Conservation (phyloP, 2,113 vertebrate species). For the Crotalus viridis region DNA sequence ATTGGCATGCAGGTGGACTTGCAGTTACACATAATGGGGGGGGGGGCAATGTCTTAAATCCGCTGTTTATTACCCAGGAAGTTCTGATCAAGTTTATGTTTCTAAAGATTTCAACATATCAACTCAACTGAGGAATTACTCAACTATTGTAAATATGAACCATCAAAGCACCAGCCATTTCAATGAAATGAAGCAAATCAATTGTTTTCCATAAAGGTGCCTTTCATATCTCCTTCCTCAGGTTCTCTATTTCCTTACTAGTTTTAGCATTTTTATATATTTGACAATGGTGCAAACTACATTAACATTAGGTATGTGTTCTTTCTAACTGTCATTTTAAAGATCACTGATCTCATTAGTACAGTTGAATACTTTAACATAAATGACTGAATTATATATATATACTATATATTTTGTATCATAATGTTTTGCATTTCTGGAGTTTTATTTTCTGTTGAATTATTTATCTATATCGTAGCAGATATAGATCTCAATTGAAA, state of each 20-base stretch:
- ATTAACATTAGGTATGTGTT: background rate
- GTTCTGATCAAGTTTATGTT: slow-evolving; percentile 80
- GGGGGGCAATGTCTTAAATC: slow-evolving; percentile 63
- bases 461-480: background rate
- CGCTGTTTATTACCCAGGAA: slow-evolving; percentile 74
- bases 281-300: slow-evolving; percentile 55
- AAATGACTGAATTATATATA: slow-evolving; percentile 30
- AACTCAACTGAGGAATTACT: slow-evolving; percentile 69
- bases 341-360: background rate
- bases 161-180: slow-evolving; percentile 82
- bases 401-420: background rate
- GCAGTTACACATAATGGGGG: slow-evolving; percentile 48
- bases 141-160: slow-evolving; percentile 77
- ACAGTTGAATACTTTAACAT: slow-evolving; percentile 24
- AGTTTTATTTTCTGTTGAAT: background rate
- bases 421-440: background rate
- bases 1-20: slow-evolving; percentile 72
- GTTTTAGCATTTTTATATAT: slow-evolving; percentile 66
- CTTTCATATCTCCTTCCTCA: slow-evolving; percentile 77
- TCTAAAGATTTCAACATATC: slow-evolving; percentile 75
- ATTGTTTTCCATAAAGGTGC: slow-evolving; percentile 77
- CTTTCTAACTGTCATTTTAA: background rate
- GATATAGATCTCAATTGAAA: background rate
- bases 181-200: slow-evolving; percentile 82
- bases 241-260: slow-evolving; percentile 61